Conservation (phyloP, 2,888 invertebrate species). For the Ectobius pallidus region DNA sequence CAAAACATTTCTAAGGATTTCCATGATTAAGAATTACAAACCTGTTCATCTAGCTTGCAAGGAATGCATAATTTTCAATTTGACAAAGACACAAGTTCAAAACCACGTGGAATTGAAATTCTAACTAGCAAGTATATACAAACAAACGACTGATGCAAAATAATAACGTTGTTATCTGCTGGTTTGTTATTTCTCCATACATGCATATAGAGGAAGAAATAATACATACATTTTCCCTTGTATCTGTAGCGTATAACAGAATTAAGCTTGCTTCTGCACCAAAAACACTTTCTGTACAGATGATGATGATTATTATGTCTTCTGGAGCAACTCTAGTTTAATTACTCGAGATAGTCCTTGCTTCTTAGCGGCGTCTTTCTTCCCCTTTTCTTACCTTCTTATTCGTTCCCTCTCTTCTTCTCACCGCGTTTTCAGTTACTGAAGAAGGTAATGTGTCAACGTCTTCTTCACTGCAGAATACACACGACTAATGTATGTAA, state of each 20-base stretch:
- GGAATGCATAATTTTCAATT: too few species aligned
- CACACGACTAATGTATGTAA: neutral
- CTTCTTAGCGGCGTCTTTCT: slow-evolving; percentile 13
- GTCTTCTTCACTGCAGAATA: slow-evolving; percentile 3
- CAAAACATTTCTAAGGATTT: too few species aligned
- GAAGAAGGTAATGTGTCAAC: slow-evolving; percentile 4
- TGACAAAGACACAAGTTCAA: too few species aligned
- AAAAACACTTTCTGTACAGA: slow-evolving; percentile 19
- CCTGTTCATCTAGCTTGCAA: too few species aligned
- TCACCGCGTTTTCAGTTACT: neutral
- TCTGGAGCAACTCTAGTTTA: slow-evolving; percentile 18
- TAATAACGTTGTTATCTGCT: too few species aligned
- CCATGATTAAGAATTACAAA: too few species aligned
- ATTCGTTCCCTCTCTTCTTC: neutral
- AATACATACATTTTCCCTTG: too few species aligned
- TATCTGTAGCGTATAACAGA: slow-evolving; percentile 2
- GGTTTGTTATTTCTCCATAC: too few species aligned
- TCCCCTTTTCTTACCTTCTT: slow-evolving; percentile 6
- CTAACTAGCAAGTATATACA: too few species aligned
- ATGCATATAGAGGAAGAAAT: too few species aligned
- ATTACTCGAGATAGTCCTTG: neutral
- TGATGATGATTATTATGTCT: neutral
- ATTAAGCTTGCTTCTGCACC: neutral
- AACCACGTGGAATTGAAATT: too few species aligned
- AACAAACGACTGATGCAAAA: too few species aligned